Evolutionary conservation across 1,140 invertebrate genomes (phyloP), one percentile per base, ranked within the genome.

Genomic region (Eciton burchellii): DNA sequence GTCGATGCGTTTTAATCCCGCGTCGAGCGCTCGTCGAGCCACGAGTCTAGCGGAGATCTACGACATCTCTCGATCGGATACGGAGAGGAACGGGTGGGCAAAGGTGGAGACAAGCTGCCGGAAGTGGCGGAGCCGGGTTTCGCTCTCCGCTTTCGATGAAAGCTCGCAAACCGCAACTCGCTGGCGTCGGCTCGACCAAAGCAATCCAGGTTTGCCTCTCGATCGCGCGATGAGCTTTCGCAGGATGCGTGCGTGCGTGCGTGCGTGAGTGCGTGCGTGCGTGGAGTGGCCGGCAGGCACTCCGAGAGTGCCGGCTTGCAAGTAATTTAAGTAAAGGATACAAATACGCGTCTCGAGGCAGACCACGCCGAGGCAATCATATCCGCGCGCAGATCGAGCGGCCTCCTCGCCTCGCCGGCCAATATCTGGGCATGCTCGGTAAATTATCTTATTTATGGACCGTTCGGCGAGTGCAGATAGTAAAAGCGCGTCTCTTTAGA

Each of bases 241-340:
- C 74, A 12, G 68, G 45, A 60, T 41, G 52, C 52, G 52, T 35
- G 35, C 35, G 6, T 60, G 35, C 29, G 21, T 12, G 24, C 45
- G 49, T 56, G 73, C 73, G 60, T 77, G 49, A 4, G 24, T 21
- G 49, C 43, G 73, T 60, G 60, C 66, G 49, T 35, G 49, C 68
- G 49, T 70, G 35, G 74, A 70, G 16, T 70, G 41, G 12, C 49
- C 24, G 49, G 19, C 62, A 29, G 62, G 35, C 49, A 35, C 19
- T 54, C 47, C 12, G n/a, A 26, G 74, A 74, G 57, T 70, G 74
- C 49, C 63, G 63, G 74, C 65, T 79, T 35, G 6, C 6, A 79
- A 79, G 49, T 79, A 79, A 79, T 79, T 79, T 68, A 79, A 79
- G 74, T 52, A 68, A 35, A 68, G 52, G 74, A 79, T 70, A 79